Conservation (phyloP, 2,888 invertebrate genomes). For the Hydropsyche betteni region DNA sequence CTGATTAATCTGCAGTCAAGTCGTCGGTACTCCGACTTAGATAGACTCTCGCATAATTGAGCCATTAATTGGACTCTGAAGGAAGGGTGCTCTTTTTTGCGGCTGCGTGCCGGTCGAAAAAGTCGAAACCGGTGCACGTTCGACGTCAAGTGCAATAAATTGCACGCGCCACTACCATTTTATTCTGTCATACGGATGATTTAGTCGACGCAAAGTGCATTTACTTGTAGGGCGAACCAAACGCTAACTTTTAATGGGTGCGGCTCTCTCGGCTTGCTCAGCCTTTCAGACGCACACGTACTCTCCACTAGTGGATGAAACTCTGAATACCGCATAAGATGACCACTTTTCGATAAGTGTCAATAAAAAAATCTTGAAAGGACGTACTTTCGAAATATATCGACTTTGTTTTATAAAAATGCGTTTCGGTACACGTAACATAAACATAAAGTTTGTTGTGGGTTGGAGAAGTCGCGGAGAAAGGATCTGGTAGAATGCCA, state of each 20-base stretch:
- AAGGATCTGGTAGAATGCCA: slow-evolving; percentile 25
- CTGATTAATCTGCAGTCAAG: slow-evolving; percentile 25
- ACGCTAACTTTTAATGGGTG: slow-evolving; percentile 43
- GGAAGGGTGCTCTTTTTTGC: no score
- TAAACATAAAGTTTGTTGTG: slow-evolving; percentile 7
- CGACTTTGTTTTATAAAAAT: not conserved
- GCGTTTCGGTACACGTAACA: slow-evolving; percentile 8
- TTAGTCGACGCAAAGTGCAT: slow-evolving; percentile 42
- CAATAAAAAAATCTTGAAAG: no score
- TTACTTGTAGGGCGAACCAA: slow-evolving; percentile 37
- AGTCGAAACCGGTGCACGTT: not conserved
- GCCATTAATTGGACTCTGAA: slow-evolving; percentile 6
- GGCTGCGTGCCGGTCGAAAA: no score
- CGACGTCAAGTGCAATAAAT: slow-evolving; percentile 31
- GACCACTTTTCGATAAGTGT: not conserved
- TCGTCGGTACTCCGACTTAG: slow-evolving; percentile 5
- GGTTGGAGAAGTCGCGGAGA: not conserved
- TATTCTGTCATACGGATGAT: slow-evolving; percentile 37
- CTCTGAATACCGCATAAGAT: slow-evolving; percentile 7
- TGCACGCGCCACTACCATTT: slow-evolving; percentile 23
- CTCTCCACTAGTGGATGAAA: not conserved
- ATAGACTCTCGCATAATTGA: slow-evolving; percentile 29
- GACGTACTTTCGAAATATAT: not conserved
- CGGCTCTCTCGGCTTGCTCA: not conserved
- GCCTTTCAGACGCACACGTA: slow-evolving; percentile 32